These are phyloP conservation scores for Saccopteryx leptura DNA, from an alignment of 2,113 vertebrate species.

Conservation along the genomic window DNA sequence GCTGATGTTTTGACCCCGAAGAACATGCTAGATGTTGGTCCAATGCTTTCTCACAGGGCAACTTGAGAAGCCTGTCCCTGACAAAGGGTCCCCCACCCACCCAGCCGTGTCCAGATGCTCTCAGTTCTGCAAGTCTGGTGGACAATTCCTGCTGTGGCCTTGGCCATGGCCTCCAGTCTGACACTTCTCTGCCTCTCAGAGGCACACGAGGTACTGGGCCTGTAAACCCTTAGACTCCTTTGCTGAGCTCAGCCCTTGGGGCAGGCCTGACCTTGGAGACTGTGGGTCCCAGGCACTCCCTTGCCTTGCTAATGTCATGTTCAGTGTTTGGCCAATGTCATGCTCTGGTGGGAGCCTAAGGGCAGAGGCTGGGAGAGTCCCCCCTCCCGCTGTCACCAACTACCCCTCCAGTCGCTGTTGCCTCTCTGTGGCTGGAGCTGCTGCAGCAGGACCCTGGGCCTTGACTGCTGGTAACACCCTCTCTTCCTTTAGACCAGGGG, in stretches of 20 bases:
- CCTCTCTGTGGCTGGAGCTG: background rate
- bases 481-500: background rate
- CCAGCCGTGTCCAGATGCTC: accelerated
- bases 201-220: accelerated
- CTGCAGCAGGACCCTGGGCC: accelerated
- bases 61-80: background rate
- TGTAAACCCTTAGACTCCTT: accelerated
- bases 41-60: too few relatives aligned
- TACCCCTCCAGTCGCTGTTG: accelerated
- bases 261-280: too few relatives aligned
- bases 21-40: conserved; percentile 61
- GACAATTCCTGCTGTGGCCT: background rate
- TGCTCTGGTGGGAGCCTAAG: accelerated
- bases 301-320: background rate
- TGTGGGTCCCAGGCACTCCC: background rate
- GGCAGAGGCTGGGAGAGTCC: too few relatives aligned
- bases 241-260: accelerated
- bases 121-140: background rate
- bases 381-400: background rate
- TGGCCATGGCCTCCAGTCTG: background rate
- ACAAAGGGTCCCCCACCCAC: background rate
- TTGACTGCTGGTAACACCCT: background rate
- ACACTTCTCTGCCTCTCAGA: background rate
- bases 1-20: conserved; percentile 66
- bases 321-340: background rate